Evolutionary conservation across 1,140 invertebrate species (phyloP), one percentile per base, ranked within the genome.

Genomic region (Geopemphigus sp.): DNA sequence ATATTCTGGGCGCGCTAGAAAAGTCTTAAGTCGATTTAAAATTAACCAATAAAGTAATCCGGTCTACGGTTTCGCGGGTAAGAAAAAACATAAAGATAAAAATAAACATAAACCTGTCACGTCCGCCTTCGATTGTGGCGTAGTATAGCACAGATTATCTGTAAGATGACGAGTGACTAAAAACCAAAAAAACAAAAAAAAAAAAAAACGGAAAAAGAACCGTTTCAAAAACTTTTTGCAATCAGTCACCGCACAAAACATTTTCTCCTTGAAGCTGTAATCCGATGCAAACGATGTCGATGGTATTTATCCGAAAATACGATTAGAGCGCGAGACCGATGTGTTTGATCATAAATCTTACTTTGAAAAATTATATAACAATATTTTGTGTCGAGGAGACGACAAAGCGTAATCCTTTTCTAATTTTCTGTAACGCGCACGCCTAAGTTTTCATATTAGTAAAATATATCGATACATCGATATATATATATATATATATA

Each of bases 211-310:
- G 8, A 4, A 39, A n/a, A 15, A 45, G 22, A 68, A 45, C n/a
- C 39, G 64, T 68, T 8, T 68, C 4, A n/a, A 47, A 68, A 45
- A 68, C 32, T 66, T 66, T 66, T 66, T 1, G 63, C 63, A 66
- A 66, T 66, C 63, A 66, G 63, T 66, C 63, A 66, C n/a, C 63
- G 32, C 32, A 45, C 63, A 26, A 45, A 66, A 45, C 63, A 45
- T 45, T 66, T 19, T 45, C 63, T 8, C 8, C 32, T 39, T 5
- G 11, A 39, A 66, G 39, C 63, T 66, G 19, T 66, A 66, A 66
- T 66, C 32, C 32, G 22, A 39, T 66, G 63, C 32, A 66, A 66
- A 66, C 63, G 63, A 66, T 8, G n/a, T 45, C 32, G 63, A 10
- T 19, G 32, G 19, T 39, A 45, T 66, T 66, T 66, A 45, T 45